Evolutionary conservation across 2,888 invertebrate species (phyloP).

Genomic region (Ectemnius lituratus): DNA sequence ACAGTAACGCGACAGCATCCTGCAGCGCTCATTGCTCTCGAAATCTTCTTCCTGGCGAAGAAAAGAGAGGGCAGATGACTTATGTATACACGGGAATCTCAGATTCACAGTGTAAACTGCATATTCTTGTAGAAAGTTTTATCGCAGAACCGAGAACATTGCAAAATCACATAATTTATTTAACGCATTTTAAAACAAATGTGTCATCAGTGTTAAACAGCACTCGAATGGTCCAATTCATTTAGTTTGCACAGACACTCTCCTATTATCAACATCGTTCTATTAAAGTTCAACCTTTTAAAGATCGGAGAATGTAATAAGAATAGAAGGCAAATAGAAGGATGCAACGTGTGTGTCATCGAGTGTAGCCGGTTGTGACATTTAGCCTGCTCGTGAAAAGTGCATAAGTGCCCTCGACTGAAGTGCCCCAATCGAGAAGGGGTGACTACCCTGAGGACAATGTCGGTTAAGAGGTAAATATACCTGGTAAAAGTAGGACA

Average conservation of each 20-base stretch:
- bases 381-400: slow-evolving; percentile 21
- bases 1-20: slow-evolving; percentile 38
- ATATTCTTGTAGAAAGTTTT: neutral
- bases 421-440: slow-evolving; percentile 23
- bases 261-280: no score
- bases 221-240: no score
- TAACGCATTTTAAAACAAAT: no score
- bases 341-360: slow-evolving; percentile 9
- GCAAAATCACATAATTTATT: no score
- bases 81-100: slow-evolving; percentile 52
- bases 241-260: no score
- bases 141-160: no score
- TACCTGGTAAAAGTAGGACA: slow-evolving; percentile 39
- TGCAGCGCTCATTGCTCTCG: slow-evolving; percentile 16
- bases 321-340: no score
- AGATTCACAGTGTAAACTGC: slow-evolving; percentile 40
- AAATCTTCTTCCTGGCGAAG: slow-evolving; percentile 33
- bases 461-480: slow-evolving; percentile 62
- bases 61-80: slow-evolving; percentile 13
- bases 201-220: no score
- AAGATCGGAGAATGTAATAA: no score
- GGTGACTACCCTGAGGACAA: slow-evolving; percentile 25
- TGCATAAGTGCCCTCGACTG: slow-evolving; percentile 22
- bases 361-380: neutral
- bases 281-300: no score